Evolutionary conservation across 2,888 invertebrate species (phyloP).

Genomic region (Gastrophysa polygoni): DNA sequence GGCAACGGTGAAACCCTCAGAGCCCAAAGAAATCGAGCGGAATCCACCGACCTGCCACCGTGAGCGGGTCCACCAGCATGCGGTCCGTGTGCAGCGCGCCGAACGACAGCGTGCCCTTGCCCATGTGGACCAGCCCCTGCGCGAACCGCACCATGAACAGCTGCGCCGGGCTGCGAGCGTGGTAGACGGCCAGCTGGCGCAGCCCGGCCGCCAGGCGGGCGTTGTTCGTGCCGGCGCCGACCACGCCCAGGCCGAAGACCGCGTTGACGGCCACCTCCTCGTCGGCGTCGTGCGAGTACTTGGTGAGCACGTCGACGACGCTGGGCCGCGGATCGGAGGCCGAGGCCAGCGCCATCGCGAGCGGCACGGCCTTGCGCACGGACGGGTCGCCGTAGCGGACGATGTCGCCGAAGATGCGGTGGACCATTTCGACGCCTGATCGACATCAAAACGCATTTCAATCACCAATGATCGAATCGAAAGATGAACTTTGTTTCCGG

Average conservation of each 20-base stretch:
- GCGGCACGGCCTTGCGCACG: slow-evolving; percentile 92
- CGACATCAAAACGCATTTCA: too few relatives aligned
- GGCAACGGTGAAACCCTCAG: too few relatives aligned
- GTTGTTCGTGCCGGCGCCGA: slow-evolving; percentile 67
- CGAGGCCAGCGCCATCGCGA: slow-evolving; percentile 93
- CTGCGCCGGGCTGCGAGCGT: slow-evolving; percentile 95
- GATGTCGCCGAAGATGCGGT: slow-evolving; percentile 91
- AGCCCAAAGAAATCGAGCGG: too few relatives aligned
- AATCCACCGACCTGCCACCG: slow-evolving; percentile 75
- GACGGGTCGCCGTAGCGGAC: slow-evolving; percentile 65
- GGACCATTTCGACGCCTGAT: slow-evolving; percentile 86
- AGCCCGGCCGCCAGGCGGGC: slow-evolving; percentile 95
- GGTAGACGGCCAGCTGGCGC: slow-evolving; percentile 94
- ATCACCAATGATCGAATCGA: too few relatives aligned
- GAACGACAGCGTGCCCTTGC: slow-evolving; percentile 96
- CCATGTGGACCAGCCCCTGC: slow-evolving; percentile 95
- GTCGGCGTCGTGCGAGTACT: slow-evolving; percentile 98
- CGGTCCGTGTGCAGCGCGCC: slow-evolving; percentile 96
- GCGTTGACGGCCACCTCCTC: slow-evolving; percentile 97
- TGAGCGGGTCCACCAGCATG: slow-evolving; percentile 90
- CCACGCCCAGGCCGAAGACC: slow-evolving; percentile 83
- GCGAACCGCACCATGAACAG: slow-evolving; percentile 97
- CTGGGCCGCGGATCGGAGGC: slow-evolving; percentile 95
- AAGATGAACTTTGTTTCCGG: too few relatives aligned
- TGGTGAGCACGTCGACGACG: slow-evolving; percentile 95